Evolutionary conservation across 2,113 vertebrate genomes (phyloP).

Genomic region (Stercorarius parasiticus): DNA sequence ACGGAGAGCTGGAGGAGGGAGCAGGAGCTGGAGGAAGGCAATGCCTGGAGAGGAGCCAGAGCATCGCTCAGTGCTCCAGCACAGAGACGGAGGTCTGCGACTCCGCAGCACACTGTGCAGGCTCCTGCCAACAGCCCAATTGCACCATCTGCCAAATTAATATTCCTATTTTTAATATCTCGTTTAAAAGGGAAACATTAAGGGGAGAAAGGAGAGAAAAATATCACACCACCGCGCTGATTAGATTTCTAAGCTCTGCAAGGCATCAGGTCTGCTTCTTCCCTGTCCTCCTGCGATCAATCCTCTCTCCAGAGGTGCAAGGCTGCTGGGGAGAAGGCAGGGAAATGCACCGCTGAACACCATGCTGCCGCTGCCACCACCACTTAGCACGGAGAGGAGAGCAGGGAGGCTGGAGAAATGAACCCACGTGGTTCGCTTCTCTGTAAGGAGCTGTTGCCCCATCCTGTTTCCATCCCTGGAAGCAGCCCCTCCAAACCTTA

Average conservation of each 20-base stretch:
- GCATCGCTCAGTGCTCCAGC: constrained; percentile 11
- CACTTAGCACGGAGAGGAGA: constrained; percentile 1
- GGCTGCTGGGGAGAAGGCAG: neutral
- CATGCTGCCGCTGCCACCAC: constrained; percentile 41
- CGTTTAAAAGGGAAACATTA: constrained; percentile 27
- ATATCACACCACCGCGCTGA: neutral
- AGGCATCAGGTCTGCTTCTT: neutral
- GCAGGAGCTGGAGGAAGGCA: constrained; percentile 24
- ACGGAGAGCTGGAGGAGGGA: neutral
- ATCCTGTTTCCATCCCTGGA: neutral
- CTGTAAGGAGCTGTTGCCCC: neutral
- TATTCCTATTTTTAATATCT: constrained; percentile 70
- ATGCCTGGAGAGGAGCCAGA: constrained; percentile 57
- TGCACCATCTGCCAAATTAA: constrained; percentile 73
- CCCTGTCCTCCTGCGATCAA: neutral
- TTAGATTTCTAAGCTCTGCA: constrained; percentile 16
- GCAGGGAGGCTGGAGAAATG: neutral
- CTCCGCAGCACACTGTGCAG: neutral
- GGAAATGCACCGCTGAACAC: constrained; percentile 40
- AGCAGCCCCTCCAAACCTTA: neutral
- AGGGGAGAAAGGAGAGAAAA: neutral
- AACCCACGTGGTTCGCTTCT: neutral
- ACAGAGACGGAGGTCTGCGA: constrained; percentile 41
- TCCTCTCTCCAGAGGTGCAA: constrained; percentile 25
- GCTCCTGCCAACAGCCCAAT: constrained; percentile 68